Conservation (phyloP, 2,888 invertebrate species). For the Myopa testacea region DNA sequence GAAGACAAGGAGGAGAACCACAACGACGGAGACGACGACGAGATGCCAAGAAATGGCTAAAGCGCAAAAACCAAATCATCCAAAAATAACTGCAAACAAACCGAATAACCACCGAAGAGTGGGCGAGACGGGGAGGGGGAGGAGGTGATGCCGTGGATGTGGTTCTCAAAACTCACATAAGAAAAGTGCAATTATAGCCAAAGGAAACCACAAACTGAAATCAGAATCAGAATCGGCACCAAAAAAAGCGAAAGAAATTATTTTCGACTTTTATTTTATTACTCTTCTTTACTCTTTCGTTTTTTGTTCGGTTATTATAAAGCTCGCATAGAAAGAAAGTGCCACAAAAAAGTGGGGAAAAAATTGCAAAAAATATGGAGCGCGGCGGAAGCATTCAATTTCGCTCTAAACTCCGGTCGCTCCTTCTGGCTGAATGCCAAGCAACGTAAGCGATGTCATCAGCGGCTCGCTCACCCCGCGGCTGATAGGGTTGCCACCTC, state of each 20-base stretch:
- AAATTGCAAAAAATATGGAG: neutral
- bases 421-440: slow-evolving; percentile 31
- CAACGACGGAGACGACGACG: slow-evolving; percentile 7
- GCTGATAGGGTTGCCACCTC: neutral
- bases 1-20: neutral
- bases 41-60: slow-evolving; percentile 28
- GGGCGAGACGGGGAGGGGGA: neutral
- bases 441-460: slow-evolving; percentile 18
- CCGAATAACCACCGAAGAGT: neutral
- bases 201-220: slow-evolving; percentile 29
- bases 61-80: slow-evolving; percentile 30
- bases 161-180: slow-evolving; percentile 23
- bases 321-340: slow-evolving; percentile 14
- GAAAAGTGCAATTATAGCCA: slow-evolving; percentile 36
- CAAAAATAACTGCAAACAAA: slow-evolving; percentile 23
- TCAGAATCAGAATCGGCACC: slow-evolving; percentile 18
- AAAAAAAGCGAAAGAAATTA: slow-evolving; percentile 27
- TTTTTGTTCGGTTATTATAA: slow-evolving; percentile 26
- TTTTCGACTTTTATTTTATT: slow-evolving; percentile 19
- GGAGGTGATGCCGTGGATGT: neutral
- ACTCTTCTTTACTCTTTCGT: neutral
- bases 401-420: neutral
- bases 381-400: slow-evolving; percentile 34
- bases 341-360: slow-evolving; percentile 3
- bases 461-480: neutral